These are phyloP conservation scores for Suillia variegata DNA, from an alignment of 2,888 invertebrate species.

Conservation along the genomic window DNA sequence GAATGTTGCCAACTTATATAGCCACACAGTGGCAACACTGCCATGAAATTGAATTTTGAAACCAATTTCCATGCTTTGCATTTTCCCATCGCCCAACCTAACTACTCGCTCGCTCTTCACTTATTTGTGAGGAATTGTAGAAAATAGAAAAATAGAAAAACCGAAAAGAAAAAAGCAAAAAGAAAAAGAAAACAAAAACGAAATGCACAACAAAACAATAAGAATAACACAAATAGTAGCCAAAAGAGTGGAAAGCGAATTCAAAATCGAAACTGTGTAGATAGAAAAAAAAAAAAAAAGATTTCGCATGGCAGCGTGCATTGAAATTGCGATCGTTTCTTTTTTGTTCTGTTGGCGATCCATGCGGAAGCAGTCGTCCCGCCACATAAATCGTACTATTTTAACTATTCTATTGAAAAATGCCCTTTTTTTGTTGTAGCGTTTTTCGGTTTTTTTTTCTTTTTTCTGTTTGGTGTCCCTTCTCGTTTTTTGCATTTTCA, in stretches of 20 bases:
- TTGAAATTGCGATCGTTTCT: not conserved
- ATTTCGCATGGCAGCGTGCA: not conserved
- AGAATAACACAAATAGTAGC: not conserved
- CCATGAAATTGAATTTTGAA: no score
- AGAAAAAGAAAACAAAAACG: no score
- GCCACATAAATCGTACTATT: not conserved
- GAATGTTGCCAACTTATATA: no score
- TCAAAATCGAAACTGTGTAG: not conserved
- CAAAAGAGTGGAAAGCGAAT: not conserved
- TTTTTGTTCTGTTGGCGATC: not conserved
- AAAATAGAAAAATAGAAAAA: no score
- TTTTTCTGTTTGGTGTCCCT: conserved; percentile 9
- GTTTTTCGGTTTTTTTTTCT: not conserved
- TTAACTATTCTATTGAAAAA: not conserved
- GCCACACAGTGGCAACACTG: no score
- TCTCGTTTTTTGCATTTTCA: no score
- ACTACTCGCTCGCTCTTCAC: no score
- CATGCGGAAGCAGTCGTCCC: no score
- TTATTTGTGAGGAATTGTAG: no score
- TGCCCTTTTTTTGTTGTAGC: not conserved
- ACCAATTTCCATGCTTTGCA: no score
- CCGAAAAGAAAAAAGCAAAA: no score
- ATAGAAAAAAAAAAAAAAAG: not conserved
- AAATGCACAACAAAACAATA: not conserved
- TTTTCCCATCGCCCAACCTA: no score